A percentile compares a stretch with the other conserved stretches of the same genome.
These are phyloP conservation scores for Capra hircus DNA, from an alignment of 2,113 vertebrate genomes.

Conservation along the genomic window DNA sequence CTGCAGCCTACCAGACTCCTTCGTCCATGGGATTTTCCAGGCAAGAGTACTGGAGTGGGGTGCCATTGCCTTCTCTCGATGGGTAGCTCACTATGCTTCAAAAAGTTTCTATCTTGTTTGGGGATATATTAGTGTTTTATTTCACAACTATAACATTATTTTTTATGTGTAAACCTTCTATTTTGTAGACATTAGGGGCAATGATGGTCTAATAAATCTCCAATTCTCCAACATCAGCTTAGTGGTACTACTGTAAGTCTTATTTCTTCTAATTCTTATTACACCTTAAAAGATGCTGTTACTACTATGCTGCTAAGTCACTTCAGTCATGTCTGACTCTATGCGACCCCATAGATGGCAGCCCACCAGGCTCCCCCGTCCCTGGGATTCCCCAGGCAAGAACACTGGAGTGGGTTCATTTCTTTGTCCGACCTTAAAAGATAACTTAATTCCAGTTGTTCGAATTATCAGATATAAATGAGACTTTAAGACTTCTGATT, in stretches of 20 bases:
- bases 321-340: no score
- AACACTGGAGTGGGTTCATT: no score
- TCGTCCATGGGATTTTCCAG: no score
- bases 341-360: fast-evolving
- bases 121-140: neutral
- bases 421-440: neutral
- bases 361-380: no score
- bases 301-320: no score
- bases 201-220: neutral
- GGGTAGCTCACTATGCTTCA: neutral
- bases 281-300: neutral
- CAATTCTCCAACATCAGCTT: neutral
- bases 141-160: neutral
- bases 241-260: neutral
- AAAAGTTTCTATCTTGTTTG: neutral
- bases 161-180: neutral
- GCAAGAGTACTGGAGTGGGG: no score
- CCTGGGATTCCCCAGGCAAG: no score
- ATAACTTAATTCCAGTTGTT: neutral
- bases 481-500: neutral
- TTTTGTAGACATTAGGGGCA: neutral
- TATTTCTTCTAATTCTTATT: neutral
- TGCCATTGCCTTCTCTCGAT: no score
- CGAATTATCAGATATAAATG: neutral
- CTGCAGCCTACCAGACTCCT: no score